Evolutionary conservation across 2,888 invertebrate genomes (phyloP).

Genomic region (Fragum fragum): DNA sequence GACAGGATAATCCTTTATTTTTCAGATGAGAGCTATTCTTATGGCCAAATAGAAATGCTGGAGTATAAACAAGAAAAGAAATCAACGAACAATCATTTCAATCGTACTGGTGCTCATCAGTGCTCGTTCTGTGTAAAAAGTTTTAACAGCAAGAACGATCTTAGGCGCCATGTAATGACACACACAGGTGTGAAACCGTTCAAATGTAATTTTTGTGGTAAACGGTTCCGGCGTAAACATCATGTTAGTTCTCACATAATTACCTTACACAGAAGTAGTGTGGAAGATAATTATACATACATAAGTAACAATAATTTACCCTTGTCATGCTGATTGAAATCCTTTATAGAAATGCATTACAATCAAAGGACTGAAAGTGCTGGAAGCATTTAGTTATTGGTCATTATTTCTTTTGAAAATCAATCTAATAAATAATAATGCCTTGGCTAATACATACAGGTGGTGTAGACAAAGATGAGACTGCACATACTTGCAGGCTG

Average conservation of each 20-base stretch:
- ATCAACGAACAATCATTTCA: background rate
- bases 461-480: too few species aligned
- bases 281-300: background rate
- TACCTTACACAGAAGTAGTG: background rate
- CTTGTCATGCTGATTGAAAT: too few species aligned
- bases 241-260: background rate
- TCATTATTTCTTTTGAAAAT: too few species aligned
- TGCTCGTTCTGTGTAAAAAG: slow-evolving; percentile 4
- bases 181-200: slow-evolving; percentile 15
- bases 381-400: too few species aligned
- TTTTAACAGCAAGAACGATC: background rate
- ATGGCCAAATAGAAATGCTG: background rate
- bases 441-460: too few species aligned
- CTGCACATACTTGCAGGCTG: too few species aligned
- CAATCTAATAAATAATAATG: too few species aligned
- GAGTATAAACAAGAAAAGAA: background rate
- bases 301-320: too few species aligned
- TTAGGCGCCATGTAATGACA: slow-evolving; percentile 10
- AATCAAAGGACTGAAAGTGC: too few species aligned
- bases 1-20: background rate
- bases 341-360: too few species aligned
- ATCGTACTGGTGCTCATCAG: background rate
- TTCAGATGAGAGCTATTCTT: background rate
- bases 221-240: background rate
- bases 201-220: slow-evolving; percentile 21